Evolutionary conservation across 2,113 vertebrate species (phyloP).

Genomic region (Sisor rabdophorus): DNA sequence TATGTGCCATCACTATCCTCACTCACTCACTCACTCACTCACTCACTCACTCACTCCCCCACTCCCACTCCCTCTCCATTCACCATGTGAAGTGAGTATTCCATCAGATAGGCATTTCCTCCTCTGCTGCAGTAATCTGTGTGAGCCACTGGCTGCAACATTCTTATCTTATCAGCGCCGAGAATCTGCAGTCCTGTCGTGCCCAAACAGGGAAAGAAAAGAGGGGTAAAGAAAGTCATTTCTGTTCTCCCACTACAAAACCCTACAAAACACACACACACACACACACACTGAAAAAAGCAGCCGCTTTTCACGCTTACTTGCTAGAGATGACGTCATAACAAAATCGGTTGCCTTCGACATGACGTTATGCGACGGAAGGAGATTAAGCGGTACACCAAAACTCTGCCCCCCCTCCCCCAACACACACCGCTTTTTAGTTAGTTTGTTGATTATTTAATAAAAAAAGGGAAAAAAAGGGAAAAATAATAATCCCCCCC

Average conservation of each 20-base stretch:
- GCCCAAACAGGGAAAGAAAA: slow-evolving; percentile 71
- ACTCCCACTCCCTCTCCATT: slow-evolving; percentile 59
- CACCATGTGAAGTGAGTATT: slow-evolving; percentile 63
- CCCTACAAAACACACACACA: slow-evolving; percentile 25
- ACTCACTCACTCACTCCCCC: slow-evolving; percentile 54
- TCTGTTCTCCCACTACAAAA: slow-evolving; percentile 51
- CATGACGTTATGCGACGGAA: not conserved
- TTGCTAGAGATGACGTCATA: not conserved
- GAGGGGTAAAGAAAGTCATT: slow-evolving; percentile 56
- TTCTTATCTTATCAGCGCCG: slow-evolving; percentile 72
- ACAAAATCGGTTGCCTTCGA: not conserved
- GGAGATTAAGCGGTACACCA: not conserved
- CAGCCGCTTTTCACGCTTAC: not conserved
- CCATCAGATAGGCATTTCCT: slow-evolving; percentile 75
- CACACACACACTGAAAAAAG: not conserved
- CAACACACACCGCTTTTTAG: not conserved
- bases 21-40: too few species aligned
- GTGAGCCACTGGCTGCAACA: slow-evolving; percentile 57
- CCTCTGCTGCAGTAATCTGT: slow-evolving; percentile 60
- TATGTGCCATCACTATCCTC: too few species aligned
- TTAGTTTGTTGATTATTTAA: not conserved
- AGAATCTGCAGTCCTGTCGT: slow-evolving; percentile 69
- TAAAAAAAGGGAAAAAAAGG: too few species aligned
- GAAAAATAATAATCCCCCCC: too few species aligned
- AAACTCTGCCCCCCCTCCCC: not conserved